A percentile compares a stretch with the other conserved stretches of the same genome.
Evolutionary conservation across 2,888 invertebrate species (phyloP).

Genomic region (Aplocera efformata): DNA sequence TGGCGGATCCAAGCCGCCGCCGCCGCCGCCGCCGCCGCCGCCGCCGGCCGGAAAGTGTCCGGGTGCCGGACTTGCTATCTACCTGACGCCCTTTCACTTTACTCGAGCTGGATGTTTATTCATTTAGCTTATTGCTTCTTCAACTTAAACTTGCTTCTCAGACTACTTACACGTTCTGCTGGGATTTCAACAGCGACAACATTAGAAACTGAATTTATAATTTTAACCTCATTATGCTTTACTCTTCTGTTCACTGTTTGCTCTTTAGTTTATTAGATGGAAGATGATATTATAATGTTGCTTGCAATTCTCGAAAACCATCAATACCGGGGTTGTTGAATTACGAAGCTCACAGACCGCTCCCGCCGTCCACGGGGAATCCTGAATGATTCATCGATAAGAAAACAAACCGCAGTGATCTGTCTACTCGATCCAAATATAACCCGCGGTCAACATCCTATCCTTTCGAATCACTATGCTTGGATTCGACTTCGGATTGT

Average conservation of each 20-base stretch:
- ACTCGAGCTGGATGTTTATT: constrained; percentile 17
- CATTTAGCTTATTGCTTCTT: constrained; percentile 16
- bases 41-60: constrained; percentile 35
- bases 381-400: constrained; percentile 26
- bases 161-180: no score
- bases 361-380: constrained; percentile 20
- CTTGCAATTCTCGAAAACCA: no score
- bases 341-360: constrained; percentile 14
- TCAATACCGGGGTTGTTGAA: constrained; percentile 6
- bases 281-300: no score
- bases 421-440: constrained; percentile 28
- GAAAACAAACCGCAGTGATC: constrained; percentile 21
- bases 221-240: no score
- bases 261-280: no score
- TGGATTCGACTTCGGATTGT: constrained; percentile 1
- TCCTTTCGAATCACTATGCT: constrained; percentile 7
- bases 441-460: constrained; percentile 28
- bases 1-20: no score
- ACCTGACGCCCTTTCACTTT: constrained; percentile 31
- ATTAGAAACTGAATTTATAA: no score
- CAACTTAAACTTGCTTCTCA: neutral
- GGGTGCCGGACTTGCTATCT: constrained; percentile 43
- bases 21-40: no score
- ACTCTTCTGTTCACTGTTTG: no score
- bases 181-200: no score